A percentile compares a stretch with the other conserved stretches of the same genome.
phyloP scores from a whole-genome alignment of 2,888 invertebrate genomes.

The Drosophila peninsularis region DNA sequence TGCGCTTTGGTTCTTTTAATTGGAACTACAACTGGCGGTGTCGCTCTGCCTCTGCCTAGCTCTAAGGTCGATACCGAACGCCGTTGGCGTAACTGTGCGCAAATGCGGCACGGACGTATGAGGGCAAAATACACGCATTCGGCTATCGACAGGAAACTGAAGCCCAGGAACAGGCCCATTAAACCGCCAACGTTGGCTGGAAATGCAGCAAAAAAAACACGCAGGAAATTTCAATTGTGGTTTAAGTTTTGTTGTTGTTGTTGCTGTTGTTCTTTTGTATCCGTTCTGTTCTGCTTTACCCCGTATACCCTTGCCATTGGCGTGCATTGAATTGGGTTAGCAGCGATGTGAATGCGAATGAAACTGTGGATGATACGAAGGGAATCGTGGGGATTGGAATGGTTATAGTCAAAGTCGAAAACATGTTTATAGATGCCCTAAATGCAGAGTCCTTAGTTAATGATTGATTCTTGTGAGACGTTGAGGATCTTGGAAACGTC shows the following conservation, averaged over 20 bases:
- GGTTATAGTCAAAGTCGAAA: no score
- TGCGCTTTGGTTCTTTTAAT: slow-evolving; percentile 11
- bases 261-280: not conserved
- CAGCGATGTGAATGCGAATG: not conserved
- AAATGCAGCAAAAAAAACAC: slow-evolving; percentile 53
- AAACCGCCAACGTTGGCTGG: slow-evolving; percentile 92
- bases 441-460: no score
- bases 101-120: slow-evolving; percentile 86
- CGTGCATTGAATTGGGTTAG: not conserved
- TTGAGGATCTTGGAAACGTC: no score
- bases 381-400: no score
- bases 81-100: slow-evolving; percentile 48
- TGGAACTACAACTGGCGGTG: slow-evolving; percentile 7
- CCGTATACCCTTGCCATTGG: not conserved
- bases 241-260: not conserved
- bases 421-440: no score
- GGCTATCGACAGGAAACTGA: slow-evolving; percentile 91
- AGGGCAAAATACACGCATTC: slow-evolving; percentile 90
- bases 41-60: slow-evolving; percentile 13
- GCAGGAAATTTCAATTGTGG: not conserved
- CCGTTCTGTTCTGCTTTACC: not conserved
- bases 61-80: slow-evolving; percentile 29
- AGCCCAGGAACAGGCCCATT: slow-evolving; percentile 92
- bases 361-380: not conserved
- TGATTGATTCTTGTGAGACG: no score